Evolutionary conservation across 2,797 vertebrate species (phyloP).

Genomic region (Muscicapa striata): DNA sequence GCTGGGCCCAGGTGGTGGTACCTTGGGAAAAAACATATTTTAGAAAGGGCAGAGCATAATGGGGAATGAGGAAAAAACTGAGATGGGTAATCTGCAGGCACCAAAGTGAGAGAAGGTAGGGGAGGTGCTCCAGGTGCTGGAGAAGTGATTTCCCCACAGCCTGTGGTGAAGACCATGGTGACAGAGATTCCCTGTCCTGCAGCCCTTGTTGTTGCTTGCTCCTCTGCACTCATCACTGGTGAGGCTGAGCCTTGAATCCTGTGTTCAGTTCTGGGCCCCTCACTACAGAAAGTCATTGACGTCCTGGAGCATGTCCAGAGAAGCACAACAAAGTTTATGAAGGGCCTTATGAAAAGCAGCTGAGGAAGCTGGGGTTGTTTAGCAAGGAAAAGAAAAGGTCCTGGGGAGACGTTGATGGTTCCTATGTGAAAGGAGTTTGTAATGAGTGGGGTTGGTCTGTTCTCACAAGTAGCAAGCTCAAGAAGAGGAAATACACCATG

Average conservation of each 20-base stretch:
- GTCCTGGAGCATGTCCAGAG: too few relatives aligned
- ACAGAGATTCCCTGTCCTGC: neutral
- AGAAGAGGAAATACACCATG: neutral
- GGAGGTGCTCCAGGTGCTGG: neutral
- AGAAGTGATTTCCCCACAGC: neutral
- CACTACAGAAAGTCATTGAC: neutral
- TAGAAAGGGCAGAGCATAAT: neutral
- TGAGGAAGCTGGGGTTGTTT: neutral
- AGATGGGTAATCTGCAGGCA: neutral
- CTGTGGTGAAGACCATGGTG: rapidly evolving
- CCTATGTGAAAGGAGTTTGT: neutral
- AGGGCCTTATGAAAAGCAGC: neutral
- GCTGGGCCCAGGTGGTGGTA: neutral
- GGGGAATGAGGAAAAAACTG: neutral
- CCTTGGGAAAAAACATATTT: neutral
- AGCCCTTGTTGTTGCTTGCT: neutral
- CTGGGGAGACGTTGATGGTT: neutral
- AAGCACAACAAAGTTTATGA: neutral
- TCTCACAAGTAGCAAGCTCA: neutral
- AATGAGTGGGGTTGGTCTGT: neutral
- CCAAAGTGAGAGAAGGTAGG: neutral
- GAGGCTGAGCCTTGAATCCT: neutral
- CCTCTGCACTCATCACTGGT: neutral
- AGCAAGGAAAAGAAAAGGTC: neutral
- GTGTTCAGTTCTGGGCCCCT: neutral